A percentile compares a stretch with the other conserved stretches of the same genome.
phyloP scores from a whole-genome alignment of 2,888 invertebrate species.

The Drosophila buzzatii region DNA sequence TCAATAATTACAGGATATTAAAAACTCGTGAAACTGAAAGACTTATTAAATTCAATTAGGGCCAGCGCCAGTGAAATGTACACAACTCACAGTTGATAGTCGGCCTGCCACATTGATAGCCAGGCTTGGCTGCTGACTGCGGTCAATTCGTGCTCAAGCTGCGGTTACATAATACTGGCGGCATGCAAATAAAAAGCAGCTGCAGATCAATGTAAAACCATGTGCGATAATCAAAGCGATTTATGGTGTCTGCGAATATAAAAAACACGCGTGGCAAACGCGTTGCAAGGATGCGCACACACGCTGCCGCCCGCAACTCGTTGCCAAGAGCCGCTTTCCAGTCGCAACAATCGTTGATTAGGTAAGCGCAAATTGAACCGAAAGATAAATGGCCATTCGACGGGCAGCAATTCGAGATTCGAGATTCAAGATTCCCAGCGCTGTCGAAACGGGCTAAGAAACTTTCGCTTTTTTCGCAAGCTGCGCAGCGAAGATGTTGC shows the following conservation, averaged over 20 bases:
- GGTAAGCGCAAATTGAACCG: constrained; percentile 70
- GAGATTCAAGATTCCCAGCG: constrained; percentile 76
- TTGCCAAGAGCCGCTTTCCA: constrained; percentile 16
- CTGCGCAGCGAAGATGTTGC: constrained; percentile 39
- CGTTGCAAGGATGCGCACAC: constrained; percentile 65
- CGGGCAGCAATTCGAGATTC: constrained; percentile 44
- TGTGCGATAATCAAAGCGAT: constrained; percentile 74
- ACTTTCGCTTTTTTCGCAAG: constrained; percentile 69
- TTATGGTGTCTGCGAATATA: constrained; percentile 56
- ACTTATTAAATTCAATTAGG: constrained; percentile 56
- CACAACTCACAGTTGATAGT: constrained; percentile 58
- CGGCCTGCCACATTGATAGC: constrained; percentile 3
- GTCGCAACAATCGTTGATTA: constrained; percentile 49
- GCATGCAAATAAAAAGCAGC: constrained; percentile 58
- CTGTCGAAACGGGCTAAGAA: constrained; percentile 39
- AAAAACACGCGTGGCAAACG: constrained; percentile 69
- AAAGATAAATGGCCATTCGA: constrained; percentile 68
- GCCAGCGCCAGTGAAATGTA: constrained; percentile 39
- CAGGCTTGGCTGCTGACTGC: background rate
- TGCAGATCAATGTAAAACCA: constrained; percentile 36
- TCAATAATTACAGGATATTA: background rate
- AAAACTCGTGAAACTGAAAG: constrained; percentile 7
- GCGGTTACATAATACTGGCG: constrained; percentile 49
- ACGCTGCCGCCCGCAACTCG: constrained; percentile 22
- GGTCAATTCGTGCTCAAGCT: background rate